Evolutionary conservation across 2,797 vertebrate genomes (phyloP).

Genomic region (Gallinago stenura): DNA sequence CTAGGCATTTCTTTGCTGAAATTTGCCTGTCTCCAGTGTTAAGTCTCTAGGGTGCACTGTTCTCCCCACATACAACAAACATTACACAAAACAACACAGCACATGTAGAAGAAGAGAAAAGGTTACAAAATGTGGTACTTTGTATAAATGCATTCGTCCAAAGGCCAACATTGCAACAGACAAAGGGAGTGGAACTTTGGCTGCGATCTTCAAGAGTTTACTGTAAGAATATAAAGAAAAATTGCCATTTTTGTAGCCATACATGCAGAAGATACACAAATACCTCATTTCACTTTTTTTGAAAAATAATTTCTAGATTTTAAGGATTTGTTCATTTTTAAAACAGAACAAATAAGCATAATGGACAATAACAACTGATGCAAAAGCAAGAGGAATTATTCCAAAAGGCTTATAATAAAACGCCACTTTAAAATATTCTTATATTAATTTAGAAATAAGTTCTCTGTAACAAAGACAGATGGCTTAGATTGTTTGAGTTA

Average conservation of each 20-base stretch:
- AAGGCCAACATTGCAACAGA: conserved; percentile 88
- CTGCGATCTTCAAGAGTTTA: conserved; percentile 85
- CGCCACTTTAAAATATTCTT: not conserved
- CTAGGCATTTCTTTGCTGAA: not conserved
- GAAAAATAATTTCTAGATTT: not conserved
- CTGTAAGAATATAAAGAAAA: conserved; percentile 78
- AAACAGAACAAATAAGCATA: not conserved
- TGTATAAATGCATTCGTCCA: conserved; percentile 90
- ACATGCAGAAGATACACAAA: not conserved
- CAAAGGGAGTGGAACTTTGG: conserved; percentile 85
- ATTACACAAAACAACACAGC: conserved; percentile 85
- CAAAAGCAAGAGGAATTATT: not conserved
- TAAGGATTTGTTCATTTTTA: not conserved
- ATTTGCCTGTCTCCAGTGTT: not conserved
- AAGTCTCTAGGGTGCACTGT: not conserved
- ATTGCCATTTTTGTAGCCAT: not conserved
- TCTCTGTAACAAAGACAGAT: not conserved
- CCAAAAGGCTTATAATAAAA: not conserved
- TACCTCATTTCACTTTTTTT: not conserved
- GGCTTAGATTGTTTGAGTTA: not conserved
- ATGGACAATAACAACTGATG: not conserved
- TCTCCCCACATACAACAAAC: not conserved
- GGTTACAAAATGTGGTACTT: conserved; percentile 87
- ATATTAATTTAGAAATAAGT: not conserved
- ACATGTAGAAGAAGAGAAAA: conserved; percentile 83